Evolutionary conservation across 2,888 invertebrate species (phyloP), one percentile per base, ranked within the genome.

Genomic region (Temnothorax unifasciatus): DNA sequence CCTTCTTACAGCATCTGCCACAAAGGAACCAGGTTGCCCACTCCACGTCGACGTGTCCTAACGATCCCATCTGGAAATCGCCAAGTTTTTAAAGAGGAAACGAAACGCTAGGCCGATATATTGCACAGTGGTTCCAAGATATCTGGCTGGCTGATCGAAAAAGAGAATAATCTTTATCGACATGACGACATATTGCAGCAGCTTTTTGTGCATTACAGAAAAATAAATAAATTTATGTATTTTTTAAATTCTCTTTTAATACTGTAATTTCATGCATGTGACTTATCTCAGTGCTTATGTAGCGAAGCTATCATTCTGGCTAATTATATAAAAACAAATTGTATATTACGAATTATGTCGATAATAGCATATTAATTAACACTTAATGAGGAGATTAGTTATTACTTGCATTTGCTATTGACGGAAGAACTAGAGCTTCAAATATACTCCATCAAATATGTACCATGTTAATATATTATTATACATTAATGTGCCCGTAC

Each of bases 11-110:
- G 79, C 88, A 83, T 86, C 90, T 83, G 89, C 85, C 64, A 61
- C 75, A 66, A 68, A 64, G 83, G 79, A 79, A 54, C 82, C 77
- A 66, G 85, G 77, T 77, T 83, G 86, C 85, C 85, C 21, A 47
- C 81, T 84, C 71, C 50, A 54, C 59, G 77, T 82, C 61, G 81
- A 66, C 34, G 54, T 63, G 66, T 63, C 84, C 73, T 89, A 89
- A 89, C 88, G 54, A 89, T 86, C 86, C 84, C 89, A 89, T 89
- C 87, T 89, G 89, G 89, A 86, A 83, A 87, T 89, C 85, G 76
- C 64, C 8, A 82, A 29, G 21, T 73, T 81, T 79, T 81, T 81
- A 34, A 69, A 25, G n/a, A 61, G 61, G 15, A 71, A 34, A 41
- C 21, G 25, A 63, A 71, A 64, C 25, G 34, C 50, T 50, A 34